A percentile compares a stretch with the other conserved stretches of the same genome.
Conservation (phyloP, 2,113 vertebrate genomes). For the Trogon melanurus region DNA sequence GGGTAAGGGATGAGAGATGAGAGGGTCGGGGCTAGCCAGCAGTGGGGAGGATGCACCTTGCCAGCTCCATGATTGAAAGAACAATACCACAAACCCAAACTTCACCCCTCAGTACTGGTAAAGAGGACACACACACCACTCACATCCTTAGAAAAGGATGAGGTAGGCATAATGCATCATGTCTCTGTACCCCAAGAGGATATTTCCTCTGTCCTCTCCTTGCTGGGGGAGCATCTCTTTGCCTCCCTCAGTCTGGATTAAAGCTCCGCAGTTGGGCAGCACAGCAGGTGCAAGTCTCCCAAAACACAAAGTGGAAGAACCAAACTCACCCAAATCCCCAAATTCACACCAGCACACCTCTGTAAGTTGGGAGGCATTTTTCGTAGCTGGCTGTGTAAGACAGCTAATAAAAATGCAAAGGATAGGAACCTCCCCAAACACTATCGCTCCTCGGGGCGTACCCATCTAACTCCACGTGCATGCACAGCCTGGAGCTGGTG, state of each 20-base stretch:
- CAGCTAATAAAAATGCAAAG: background rate
- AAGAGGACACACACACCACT: background rate
- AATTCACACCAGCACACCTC: background rate
- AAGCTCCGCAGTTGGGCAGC: background rate
- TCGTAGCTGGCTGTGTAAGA: background rate
- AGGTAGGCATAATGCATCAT: background rate
- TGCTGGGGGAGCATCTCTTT: background rate
- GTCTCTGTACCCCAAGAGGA: background rate
- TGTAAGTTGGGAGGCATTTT: background rate
- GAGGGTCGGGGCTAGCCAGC: background rate
- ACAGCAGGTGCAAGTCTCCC: background rate
- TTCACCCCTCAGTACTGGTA: background rate
- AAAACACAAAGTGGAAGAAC: background rate
- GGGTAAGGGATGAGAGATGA: background rate
- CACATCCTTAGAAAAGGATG: background rate
- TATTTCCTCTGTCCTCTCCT: background rate
- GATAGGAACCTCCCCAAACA: background rate
- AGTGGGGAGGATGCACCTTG: background rate
- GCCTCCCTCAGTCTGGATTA: background rate
- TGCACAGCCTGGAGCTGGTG: background rate
- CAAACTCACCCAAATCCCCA: background rate
- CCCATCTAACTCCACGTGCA: rapidly evolving
- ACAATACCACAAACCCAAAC: background rate
- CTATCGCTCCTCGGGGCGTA: background rate
- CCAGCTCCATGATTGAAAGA: background rate